These are phyloP conservation scores for Alces alces DNA, from an alignment of 2,113 vertebrate genomes.

Conservation along the genomic window DNA sequence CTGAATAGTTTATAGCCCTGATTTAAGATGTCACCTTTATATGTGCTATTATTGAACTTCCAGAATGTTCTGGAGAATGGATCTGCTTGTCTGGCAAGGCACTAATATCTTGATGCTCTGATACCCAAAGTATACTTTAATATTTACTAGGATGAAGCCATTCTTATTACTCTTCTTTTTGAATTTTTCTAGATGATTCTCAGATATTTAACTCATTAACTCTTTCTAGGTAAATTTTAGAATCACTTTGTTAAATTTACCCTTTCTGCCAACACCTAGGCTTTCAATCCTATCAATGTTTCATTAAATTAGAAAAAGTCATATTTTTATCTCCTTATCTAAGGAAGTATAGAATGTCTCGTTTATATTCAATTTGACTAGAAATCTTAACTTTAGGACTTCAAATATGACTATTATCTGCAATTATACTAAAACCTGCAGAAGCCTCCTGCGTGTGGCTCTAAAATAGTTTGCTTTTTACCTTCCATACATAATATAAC, in stretches of 20 bases:
- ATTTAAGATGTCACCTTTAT: not conserved
- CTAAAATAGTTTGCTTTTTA: not conserved
- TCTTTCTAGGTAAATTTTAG: not conserved
- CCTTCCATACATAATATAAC: not conserved
- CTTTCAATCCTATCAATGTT: not conserved
- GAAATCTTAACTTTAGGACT: not conserved
- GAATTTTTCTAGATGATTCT: not conserved
- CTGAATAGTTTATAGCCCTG: not conserved
- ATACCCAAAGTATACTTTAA: not conserved
- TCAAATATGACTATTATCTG: not conserved
- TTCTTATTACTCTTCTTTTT: not conserved
- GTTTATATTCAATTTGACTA: not conserved
- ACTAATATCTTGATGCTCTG: not conserved
- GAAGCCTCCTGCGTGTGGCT: not conserved
- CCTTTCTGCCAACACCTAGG: not conserved
- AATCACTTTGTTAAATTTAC: not conserved
- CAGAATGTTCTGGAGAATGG: not conserved
- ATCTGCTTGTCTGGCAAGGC: not conserved
- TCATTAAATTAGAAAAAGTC: not conserved
- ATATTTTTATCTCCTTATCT: not conserved
- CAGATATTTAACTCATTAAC: not conserved
- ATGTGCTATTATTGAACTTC: not conserved
- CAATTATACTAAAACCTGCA: not conserved
- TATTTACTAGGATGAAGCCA: not conserved
- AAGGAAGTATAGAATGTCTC: not conserved